Evolutionary conservation across 1,140 invertebrate species (phyloP).

Genomic region (Armadillidium nasatum): DNA sequence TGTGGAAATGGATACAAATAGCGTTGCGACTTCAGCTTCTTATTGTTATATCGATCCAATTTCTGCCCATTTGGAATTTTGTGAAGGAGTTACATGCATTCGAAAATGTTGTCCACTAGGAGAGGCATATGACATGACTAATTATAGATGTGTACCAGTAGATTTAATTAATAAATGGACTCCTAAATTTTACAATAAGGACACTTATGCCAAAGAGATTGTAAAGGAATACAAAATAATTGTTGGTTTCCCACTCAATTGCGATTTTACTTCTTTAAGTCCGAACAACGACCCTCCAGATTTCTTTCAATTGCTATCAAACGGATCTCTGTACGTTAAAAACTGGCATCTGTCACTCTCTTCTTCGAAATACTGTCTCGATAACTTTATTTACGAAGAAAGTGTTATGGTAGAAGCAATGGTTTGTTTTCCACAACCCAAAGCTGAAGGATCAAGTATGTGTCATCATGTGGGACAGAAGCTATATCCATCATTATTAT

Average conservation of each 20-base stretch:
- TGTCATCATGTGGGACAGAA: conserved; percentile 19
- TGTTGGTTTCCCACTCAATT: not conserved
- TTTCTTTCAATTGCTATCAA: conserved; percentile 28
- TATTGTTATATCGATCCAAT: not conserved
- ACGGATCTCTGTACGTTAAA: conserved; percentile 31
- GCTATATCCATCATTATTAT: conserved; percentile 29
- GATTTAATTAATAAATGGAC: not conserved
- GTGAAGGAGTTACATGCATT: not conserved
- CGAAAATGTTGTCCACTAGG: not conserved
- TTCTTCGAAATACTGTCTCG: conserved; percentile 32
- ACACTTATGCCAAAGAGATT: not conserved
- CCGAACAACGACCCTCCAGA: conserved; percentile 10
- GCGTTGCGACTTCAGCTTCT: not conserved
- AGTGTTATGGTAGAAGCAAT: conserved; percentile 17
- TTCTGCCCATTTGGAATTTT: not conserved
- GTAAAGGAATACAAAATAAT: not conserved
- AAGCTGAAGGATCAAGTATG: not conserved
- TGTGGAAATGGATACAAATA: not conserved
- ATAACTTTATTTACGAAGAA: conserved; percentile 27
- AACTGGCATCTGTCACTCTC: conserved; percentile 18
- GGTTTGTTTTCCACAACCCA: conserved; percentile 29
- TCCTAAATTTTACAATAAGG: not conserved
- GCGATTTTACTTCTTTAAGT: conserved; percentile 12
- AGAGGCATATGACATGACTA: not conserved
- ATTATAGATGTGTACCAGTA: not conserved